Evolutionary conservation across 2,113 vertebrate species (phyloP).

Genomic region (Excalfactoria chinensis): DNA sequence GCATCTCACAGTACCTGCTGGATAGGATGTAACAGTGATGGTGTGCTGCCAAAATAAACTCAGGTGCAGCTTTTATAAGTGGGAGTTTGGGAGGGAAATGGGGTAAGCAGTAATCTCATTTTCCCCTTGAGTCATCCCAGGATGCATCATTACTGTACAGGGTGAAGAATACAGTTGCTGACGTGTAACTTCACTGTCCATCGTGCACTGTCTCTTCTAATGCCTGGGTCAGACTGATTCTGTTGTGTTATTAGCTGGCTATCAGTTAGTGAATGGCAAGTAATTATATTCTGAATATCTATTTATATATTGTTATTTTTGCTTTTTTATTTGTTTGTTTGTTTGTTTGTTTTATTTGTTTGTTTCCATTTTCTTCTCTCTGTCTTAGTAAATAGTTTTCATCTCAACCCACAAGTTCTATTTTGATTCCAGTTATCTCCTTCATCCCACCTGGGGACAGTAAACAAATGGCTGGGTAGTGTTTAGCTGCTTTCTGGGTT

Average conservation of each 20-base stretch:
- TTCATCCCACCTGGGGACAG: background rate
- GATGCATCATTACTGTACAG: fast-evolving
- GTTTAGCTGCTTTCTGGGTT: background rate
- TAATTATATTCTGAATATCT: background rate
- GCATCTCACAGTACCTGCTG: background rate
- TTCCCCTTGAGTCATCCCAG: background rate
- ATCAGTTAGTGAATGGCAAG: background rate
- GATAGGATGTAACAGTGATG: background rate
- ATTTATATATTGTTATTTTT: background rate
- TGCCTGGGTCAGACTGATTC: background rate
- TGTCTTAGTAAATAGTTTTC: background rate
- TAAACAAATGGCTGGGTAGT: too few relatives aligned
- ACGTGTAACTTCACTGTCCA: background rate
- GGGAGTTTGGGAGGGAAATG: background rate
- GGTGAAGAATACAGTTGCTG: background rate
- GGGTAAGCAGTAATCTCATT: background rate
- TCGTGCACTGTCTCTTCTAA: background rate
- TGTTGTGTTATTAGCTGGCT: background rate
- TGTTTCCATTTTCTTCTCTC: background rate
- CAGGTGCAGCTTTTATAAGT: background rate
- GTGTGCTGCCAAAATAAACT: background rate
- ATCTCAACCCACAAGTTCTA: background rate
- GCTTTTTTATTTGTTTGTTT: too few relatives aligned
- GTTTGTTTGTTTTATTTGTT: background rate
- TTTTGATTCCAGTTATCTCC: background rate